These are phyloP conservation scores for Chionoecetes opilio DNA, from an alignment of 1,140 invertebrate genomes.

Conservation along the genomic window DNA sequence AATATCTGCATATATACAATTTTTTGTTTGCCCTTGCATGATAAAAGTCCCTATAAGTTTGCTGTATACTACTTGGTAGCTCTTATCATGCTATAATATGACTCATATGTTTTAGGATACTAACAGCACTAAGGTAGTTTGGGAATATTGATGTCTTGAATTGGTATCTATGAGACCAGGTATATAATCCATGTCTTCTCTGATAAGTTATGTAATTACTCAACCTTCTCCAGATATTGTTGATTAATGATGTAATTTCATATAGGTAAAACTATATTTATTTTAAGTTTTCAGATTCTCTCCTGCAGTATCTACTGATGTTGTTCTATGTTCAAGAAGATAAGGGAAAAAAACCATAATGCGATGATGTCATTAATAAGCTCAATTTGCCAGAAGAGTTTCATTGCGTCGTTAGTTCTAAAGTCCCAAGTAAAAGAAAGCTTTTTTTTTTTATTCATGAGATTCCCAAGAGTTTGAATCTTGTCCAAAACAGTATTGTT, in stretches of 20 bases:
- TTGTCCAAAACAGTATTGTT: no score
- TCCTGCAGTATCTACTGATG: no score
- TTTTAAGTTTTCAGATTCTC: no score
- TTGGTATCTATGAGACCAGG: background rate
- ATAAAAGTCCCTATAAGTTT: background rate
- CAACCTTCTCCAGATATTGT: background rate
- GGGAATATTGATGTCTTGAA: background rate
- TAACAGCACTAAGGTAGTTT: conserved; percentile 34
- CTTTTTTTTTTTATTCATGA: conserved; percentile 20
- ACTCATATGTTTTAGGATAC: background rate
- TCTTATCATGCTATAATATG: background rate
- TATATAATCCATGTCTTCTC: background rate
- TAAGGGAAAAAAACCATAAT: background rate
- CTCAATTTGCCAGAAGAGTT: background rate
- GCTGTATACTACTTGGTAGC: background rate
- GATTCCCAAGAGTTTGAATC: no score
- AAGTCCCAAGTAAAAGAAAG: background rate
- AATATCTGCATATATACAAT: background rate
- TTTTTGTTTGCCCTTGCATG: conserved; percentile 33
- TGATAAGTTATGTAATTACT: background rate
- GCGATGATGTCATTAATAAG: background rate
- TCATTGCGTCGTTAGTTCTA: background rate
- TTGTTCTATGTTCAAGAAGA: no score
- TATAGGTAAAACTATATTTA: no score
- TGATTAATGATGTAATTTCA: no score